Evolutionary conservation across 2,113 vertebrate species (phyloP).

Genomic region (Catharus fuscescens): DNA sequence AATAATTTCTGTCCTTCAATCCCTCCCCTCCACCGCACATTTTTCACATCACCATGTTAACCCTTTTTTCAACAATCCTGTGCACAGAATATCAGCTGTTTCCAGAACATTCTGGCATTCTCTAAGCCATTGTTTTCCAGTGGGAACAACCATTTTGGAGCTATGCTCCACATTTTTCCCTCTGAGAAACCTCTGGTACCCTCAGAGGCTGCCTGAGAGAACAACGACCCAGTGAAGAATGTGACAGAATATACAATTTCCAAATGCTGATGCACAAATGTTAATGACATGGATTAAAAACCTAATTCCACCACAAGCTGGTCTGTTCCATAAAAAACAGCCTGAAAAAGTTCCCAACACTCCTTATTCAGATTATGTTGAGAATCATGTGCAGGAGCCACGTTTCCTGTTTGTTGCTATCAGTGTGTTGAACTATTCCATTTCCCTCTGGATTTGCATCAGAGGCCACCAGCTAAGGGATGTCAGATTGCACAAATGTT

Average conservation of each 20-base stretch:
- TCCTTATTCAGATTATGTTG: neutral
- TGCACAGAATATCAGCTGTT: neutral
- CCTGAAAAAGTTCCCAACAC: neutral
- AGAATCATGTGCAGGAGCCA: neutral
- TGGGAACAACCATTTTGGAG: neutral
- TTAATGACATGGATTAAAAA: conserved; percentile 26
- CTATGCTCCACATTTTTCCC: neutral
- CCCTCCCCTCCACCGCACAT: neutral
- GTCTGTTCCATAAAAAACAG: neutral
- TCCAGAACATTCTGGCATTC: neutral
- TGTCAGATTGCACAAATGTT: neutral
- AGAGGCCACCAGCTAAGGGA: neutral
- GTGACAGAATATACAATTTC: neutral
- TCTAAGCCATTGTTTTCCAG: neutral
- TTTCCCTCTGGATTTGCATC: neutral
- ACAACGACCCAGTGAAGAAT: neutral
- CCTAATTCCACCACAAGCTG: neutral
- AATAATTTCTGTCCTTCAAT: fast-evolving
- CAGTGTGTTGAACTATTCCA: neutral
- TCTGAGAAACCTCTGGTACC: neutral
- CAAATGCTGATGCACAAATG: neutral
- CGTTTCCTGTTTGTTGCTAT: conserved; percentile 5
- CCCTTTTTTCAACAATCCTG: neutral
- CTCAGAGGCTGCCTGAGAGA: neutral
- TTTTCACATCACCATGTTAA: neutral